Percentiles rank a stretch among this genome's conserved stretches.
Conservation (phyloP, 2,888 invertebrate genomes). For the Plebejus anna region DNA sequence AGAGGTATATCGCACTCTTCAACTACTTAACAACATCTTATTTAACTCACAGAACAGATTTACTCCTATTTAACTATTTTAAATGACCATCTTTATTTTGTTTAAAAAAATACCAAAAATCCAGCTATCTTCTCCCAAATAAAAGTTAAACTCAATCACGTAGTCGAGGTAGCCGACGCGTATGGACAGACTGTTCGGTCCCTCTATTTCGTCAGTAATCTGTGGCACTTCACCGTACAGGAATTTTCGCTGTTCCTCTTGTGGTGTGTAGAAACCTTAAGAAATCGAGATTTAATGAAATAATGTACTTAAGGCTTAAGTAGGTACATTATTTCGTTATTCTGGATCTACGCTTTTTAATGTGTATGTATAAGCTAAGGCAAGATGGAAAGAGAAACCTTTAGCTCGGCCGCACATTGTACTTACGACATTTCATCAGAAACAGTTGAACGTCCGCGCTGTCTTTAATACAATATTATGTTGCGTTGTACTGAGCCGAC, state of each 20-base stretch:
- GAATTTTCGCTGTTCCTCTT: conserved; percentile 41
- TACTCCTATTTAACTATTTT: too few species aligned
- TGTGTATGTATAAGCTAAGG: too few species aligned
- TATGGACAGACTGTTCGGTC: conserved; percentile 44
- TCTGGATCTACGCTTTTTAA: not conserved
- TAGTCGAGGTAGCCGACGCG: conserved; percentile 56
- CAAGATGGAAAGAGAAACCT: too few species aligned
- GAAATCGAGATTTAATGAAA: not conserved
- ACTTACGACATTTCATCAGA: too few species aligned
- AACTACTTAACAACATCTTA: too few species aligned
- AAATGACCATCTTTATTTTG: not conserved
- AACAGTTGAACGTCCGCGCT: too few species aligned
- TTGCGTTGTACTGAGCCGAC: too few species aligned
- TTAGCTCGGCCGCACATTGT: too few species aligned
- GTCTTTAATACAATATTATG: too few species aligned
- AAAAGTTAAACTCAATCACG: conserved; percentile 52
- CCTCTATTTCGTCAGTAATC: conserved; percentile 48
- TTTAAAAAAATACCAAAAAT: conserved; percentile 36
- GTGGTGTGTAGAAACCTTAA: conserved; percentile 48
- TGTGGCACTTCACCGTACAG: conserved; percentile 44
- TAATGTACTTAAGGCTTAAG: too few species aligned
- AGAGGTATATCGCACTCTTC: too few species aligned
- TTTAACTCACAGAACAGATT: too few species aligned
- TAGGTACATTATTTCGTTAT: not conserved
- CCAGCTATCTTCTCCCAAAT: conserved; percentile 40